These are phyloP conservation scores for Cygnus buccinator DNA, from an alignment of 2,113 vertebrate species.

Conservation along the genomic window DNA sequence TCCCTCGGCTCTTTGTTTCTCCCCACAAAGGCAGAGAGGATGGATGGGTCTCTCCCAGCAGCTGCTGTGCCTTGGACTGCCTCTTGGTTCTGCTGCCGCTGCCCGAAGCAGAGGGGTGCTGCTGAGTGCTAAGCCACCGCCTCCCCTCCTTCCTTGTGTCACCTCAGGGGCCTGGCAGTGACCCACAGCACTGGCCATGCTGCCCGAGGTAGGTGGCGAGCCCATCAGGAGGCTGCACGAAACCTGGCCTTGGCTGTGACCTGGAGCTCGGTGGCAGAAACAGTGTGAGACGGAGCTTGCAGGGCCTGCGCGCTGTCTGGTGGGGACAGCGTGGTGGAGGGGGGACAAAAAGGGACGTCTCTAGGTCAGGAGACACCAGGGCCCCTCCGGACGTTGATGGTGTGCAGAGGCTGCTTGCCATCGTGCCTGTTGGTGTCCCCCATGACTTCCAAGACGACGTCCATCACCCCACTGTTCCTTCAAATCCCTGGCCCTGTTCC, in stretches of 20 bases:
- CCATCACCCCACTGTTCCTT: neutral
- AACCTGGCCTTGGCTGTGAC: accelerated
- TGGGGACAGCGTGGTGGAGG: neutral
- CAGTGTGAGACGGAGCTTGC: neutral
- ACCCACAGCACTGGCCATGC: too few species aligned
- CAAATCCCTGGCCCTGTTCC: neutral
- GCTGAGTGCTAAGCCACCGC: neutral
- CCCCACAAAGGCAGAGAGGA: conserved; percentile 15
- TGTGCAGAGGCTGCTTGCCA: neutral
- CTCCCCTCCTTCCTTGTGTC: neutral
- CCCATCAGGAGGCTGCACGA: neutral
- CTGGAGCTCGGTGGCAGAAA: neutral
- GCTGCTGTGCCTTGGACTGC: neutral
- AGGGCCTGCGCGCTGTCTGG: neutral
- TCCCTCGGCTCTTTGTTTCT: conserved; percentile 26
- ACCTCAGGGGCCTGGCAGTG: neutral
- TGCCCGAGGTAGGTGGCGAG: neutral
- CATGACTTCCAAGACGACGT: neutral
- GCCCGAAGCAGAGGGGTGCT: neutral
- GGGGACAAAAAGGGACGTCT: neutral
- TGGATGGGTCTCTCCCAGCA: neutral
- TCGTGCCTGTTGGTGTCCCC: neutral
- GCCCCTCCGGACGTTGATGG: neutral
- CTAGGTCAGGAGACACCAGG: neutral
- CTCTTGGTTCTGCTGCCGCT: neutral